Evolutionary conservation across 2,888 invertebrate genomes (phyloP), one percentile per base, ranked within the genome.

Genomic region (Lacanobia oleracea): DNA sequence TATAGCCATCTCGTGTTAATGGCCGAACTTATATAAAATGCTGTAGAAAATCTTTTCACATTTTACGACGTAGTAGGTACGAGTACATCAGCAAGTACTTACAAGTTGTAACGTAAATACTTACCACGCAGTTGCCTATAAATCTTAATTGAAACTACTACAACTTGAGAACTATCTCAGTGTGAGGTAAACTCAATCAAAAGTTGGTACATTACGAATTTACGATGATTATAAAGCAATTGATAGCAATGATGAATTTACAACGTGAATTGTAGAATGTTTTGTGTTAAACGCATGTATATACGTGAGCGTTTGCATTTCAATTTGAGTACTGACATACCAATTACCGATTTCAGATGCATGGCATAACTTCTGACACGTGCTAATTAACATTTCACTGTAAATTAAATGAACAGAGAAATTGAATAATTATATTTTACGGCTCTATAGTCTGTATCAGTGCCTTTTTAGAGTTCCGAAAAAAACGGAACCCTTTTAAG

Each of bases 71-170:
- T 21, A 59, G 57, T n/a, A n/a, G n/a, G n/a, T n/a, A n/a, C n/a
- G n/a, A n/a, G n/a, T 72, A 83, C 62, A 66, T 75, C 61, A 72
- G 57, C 59, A 43, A 69, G 67, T 68, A 68, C 83, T 75, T 71
- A 60, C 59, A 85, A 82, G 61, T 82, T 79, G 67, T 69, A 82
- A 74, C 56, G 76, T 75, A 82, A 85, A 82, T 75, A 84, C 72
- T 75, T 77, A 76, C 69, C 69, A 67, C 72, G 59, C 54, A 66
- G 69, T 75, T 68, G 67, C 50, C 68, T 45, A 75, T 84, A 69
- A 75, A 76, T 86, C 85, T 84, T 82, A 82, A 85, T 86, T 84
- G 82, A 85, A 86, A 84, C 79, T 84, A 67, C 76, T 77, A 77
- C 80, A 73, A 77, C 73, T 86, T 86, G 56, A 77, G 59, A 85